Percentiles rank a stretch among this genome's conserved stretches.
Evolutionary conservation across 2,113 vertebrate genomes (phyloP).

Genomic region (Carassius carassius): DNA sequence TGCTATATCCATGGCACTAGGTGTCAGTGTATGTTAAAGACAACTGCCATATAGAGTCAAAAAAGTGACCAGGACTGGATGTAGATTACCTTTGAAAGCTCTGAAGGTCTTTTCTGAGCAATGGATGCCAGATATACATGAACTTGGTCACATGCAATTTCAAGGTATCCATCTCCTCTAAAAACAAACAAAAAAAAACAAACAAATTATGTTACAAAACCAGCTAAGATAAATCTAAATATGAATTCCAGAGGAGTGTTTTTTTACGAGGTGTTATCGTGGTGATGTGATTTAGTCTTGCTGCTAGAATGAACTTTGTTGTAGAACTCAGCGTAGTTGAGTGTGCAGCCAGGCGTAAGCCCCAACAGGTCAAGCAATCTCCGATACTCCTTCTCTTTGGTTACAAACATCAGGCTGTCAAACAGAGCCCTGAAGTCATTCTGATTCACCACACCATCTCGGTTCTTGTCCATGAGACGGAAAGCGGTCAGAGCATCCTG

Average conservation of each 20-base stretch:
- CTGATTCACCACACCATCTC: constrained; percentile 68
- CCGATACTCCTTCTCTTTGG: constrained; percentile 65
- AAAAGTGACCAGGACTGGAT: not conserved
- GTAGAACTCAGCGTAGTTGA: constrained; percentile 72
- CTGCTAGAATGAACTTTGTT: constrained; percentile 53
- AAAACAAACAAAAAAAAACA: not conserved
- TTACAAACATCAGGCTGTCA: constrained; percentile 63
- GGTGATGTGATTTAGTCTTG: constrained; percentile 35
- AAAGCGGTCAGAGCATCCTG: constrained; percentile 75
- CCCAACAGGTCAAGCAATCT: constrained; percentile 66
- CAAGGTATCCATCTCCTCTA: constrained; percentile 59
- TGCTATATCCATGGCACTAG: not conserved
- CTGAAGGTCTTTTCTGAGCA: constrained; percentile 77
- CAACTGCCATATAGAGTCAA: not conserved
- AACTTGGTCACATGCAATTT: constrained; percentile 70
- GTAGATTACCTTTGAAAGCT: constrained; percentile 77
- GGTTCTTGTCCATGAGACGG: constrained; percentile 69
- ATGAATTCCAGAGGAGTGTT: not conserved
- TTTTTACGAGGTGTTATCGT: constrained; percentile 50
- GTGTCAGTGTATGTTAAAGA: not conserved
- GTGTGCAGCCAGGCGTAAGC: constrained; percentile 51
- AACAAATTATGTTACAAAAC: not conserved
- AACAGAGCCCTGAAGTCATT: constrained; percentile 67
- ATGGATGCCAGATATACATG: constrained; percentile 79
- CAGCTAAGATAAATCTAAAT: not conserved